A percentile compares a stretch with the other conserved stretches of the same genome.
These are phyloP conservation scores for Cardiocondyla obscurior DNA, from an alignment of 1,140 invertebrate genomes.

Conservation along the genomic window DNA sequence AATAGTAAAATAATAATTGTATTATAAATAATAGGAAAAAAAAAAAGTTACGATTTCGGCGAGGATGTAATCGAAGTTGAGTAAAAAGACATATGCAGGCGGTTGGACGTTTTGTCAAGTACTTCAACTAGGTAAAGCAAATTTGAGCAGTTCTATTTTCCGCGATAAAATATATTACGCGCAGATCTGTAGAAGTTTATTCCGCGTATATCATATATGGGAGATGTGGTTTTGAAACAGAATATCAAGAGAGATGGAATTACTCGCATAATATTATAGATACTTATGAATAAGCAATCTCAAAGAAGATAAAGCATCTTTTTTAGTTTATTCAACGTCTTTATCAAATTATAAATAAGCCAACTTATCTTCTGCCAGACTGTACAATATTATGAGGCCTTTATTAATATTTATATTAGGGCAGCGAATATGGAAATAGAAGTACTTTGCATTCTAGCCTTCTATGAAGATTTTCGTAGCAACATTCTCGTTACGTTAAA, in stretches of 20 bases:
- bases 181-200: not conserved
- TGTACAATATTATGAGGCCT: constrained; percentile 11
- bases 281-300: constrained; percentile 34
- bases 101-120: not conserved
- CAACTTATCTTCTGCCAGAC: constrained; percentile 36
- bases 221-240: constrained; percentile 29
- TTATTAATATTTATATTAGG: constrained; percentile 38
- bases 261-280: constrained; percentile 42
- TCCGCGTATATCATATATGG: constrained; percentile 13
- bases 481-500: constrained; percentile 34
- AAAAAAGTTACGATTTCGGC: not conserved
- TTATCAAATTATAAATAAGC: constrained; percentile 48
- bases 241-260: constrained; percentile 41
- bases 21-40: not conserved
- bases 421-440: constrained; percentile 40
- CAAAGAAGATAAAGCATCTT: constrained; percentile 15
- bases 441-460: constrained; percentile 31
- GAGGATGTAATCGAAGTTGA: not conserved
- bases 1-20: not conserved
- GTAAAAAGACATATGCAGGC: not conserved
- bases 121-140: not conserved
- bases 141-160: not conserved
- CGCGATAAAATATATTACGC: not conserved
- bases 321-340: constrained; percentile 32
- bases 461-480: constrained; percentile 45